These are phyloP conservation scores for Erethizon dorsatum DNA, from an alignment of 2,797 vertebrate species.

Conservation along the genomic window DNA sequence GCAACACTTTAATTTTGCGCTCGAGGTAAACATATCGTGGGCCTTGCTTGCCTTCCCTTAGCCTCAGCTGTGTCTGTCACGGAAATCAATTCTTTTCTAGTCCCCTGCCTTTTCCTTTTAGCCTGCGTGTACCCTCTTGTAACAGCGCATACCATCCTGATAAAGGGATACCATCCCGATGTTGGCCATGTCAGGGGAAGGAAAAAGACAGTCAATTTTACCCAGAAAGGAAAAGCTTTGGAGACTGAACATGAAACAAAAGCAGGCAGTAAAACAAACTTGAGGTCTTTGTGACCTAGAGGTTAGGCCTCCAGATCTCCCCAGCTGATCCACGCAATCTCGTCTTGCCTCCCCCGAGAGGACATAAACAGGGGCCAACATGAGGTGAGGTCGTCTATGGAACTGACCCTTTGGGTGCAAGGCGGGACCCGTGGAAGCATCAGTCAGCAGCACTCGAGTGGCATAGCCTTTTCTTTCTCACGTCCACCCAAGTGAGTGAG, in stretches of 20 bases:
- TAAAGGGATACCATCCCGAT: background rate
- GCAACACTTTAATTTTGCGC: background rate
- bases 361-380: background rate
- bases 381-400: conserved; percentile 34
- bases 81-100: background rate
- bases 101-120: background rate
- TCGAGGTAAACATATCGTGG: rapidly evolving
- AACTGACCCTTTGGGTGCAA: background rate
- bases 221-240: background rate
- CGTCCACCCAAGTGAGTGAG: background rate
- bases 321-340: conserved; percentile 44
- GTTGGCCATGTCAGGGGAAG: background rate
- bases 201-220: background rate
- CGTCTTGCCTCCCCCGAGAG: background rate
- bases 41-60: background rate
- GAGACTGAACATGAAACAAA: background rate
- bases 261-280: background rate
- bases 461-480: background rate
- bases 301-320: conserved; percentile 32
- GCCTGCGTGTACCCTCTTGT: background rate
- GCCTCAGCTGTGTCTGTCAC: background rate
- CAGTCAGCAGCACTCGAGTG: background rate
- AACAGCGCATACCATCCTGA: background rate
- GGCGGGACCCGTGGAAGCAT: background rate
- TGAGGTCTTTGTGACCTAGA: background rate